Evolutionary conservation across 2,888 invertebrate genomes (phyloP), one percentile per base, ranked within the genome.

Genomic region (Stenurella melanura): DNA sequence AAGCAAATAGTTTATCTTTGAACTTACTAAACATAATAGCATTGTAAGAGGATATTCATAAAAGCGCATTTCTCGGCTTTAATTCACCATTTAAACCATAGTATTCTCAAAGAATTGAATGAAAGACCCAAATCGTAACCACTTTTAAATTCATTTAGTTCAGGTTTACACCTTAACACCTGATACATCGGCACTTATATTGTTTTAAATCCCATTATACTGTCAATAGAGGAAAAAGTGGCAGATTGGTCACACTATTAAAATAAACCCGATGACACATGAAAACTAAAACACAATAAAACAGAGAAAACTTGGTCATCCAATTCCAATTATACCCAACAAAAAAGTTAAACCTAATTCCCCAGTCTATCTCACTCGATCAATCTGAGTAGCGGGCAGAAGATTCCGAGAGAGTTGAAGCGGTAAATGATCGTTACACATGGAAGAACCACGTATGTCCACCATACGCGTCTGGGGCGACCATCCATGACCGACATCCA

Each of bases 361-460:
- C 78, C 79, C 76, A 81, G 76, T 73, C 76, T 74, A 78, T 81
- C 83, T 83, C 78, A 79, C 82, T 81, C 83, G 81, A 83, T 84
- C 82, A 81, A 80, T 78, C 80, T 78, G 72, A 73, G 64, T 64
- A 76, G 76, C 12, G 68, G 77, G 74, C 74, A 69, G 77, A 75
- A 75, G 75, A 75, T 69, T 76, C 71, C 78, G 78, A 78, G 82
- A 76, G 76, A 82, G 83, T 79, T 86, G 83, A 85, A 87, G 85
- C 87, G 87, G 85, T 85, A 86, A 87, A 87, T 87, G 86, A 85
- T 85, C 87, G 87, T 87, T 84, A 87, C 87, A 87, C 87, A 87
- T 86, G 85, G 84, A 77, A 83, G 85, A 83, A 75, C 85, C 84
- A 84, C 85, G 83, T 86, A 82, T 82, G 80, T 76, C 79, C 81